Evolutionary conservation across 2,888 invertebrate genomes (phyloP).

Genomic region (Amblyjoppa proteus): DNA sequence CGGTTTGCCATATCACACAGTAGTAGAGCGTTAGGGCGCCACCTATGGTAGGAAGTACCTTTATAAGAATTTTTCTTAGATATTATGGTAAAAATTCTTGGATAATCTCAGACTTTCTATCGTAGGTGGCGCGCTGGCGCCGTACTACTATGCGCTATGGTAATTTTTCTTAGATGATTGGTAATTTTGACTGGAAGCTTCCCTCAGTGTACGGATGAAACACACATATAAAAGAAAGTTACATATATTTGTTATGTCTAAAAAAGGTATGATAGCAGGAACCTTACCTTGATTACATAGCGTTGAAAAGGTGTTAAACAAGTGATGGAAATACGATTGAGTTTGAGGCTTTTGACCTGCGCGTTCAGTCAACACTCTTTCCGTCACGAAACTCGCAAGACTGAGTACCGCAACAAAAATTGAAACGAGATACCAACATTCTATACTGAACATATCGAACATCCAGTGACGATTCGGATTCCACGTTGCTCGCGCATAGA

Average conservation of each 20-base stretch:
- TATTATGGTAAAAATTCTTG: no score
- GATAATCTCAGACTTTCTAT: no score
- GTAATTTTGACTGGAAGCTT: no score
- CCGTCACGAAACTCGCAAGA: constrained; percentile 56
- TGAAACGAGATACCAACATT: constrained; percentile 64
- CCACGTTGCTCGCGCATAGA: constrained; percentile 46
- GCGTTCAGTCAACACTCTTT: background rate
- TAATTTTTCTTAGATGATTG: no score
- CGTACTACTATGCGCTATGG: no score
- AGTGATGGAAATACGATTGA: constrained; percentile 48
- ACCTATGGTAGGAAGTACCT: no score
- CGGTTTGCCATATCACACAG: no score
- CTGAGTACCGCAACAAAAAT: constrained; percentile 58
- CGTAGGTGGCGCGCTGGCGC: no score
- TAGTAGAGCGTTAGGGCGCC: no score
- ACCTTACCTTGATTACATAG: constrained; percentile 72
- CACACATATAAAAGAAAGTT: no score
- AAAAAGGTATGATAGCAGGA: background rate
- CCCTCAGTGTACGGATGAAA: no score
- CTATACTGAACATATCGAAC: constrained; percentile 66
- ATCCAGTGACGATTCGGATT: constrained; percentile 68
- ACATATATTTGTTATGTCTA: background rate
- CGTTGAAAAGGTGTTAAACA: constrained; percentile 70
- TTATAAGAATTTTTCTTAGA: no score
- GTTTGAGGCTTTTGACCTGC: background rate